phyloP scores from a whole-genome alignment of 2,888 invertebrate genomes.

The Drosophila anomalata region DNA sequence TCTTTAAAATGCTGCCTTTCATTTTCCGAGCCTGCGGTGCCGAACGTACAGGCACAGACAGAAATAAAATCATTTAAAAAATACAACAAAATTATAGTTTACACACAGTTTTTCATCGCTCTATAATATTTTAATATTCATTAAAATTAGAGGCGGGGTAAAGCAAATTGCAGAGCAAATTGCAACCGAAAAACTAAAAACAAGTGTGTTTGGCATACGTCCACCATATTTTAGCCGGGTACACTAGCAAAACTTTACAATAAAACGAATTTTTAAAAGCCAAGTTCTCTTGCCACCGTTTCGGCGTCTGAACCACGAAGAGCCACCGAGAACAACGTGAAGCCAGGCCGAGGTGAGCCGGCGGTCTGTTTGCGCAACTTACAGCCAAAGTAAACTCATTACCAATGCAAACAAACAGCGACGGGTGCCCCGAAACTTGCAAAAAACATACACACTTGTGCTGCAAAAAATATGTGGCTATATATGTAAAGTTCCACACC shows the following conservation, averaged over 20 bases:
- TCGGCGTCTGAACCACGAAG: constrained; percentile 49
- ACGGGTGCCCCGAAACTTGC: constrained; percentile 64
- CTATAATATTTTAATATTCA: constrained; percentile 76
- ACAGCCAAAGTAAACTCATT: constrained; percentile 81
- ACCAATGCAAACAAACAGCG: constrained; percentile 79
- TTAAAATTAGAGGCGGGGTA: constrained; percentile 64
- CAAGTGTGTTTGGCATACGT: constrained; percentile 49
- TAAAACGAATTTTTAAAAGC: constrained; percentile 78
- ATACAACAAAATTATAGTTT: no score
- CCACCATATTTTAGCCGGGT: constrained; percentile 54
- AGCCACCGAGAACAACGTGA: constrained; percentile 16
- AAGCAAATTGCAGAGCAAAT: constrained; percentile 64
- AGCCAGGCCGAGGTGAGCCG: constrained; percentile 40
- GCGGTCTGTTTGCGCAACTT: constrained; percentile 75
- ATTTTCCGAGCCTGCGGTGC: no score
- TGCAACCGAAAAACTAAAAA: constrained; percentile 59
- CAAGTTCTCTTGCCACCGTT: constrained; percentile 59
- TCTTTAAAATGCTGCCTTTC: constrained; percentile 4
- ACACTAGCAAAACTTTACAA: constrained; percentile 77
- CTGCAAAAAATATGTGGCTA: constrained; percentile 16
- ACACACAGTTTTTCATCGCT: constrained; percentile 47
- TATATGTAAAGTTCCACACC: constrained; percentile 14
- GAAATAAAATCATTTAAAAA: no score
- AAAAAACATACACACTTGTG: constrained; percentile 16
- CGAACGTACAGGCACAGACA: no score